These are phyloP conservation scores for Matsumyia berberina DNA, from an alignment of 2,888 invertebrate genomes.

Conservation along the genomic window DNA sequence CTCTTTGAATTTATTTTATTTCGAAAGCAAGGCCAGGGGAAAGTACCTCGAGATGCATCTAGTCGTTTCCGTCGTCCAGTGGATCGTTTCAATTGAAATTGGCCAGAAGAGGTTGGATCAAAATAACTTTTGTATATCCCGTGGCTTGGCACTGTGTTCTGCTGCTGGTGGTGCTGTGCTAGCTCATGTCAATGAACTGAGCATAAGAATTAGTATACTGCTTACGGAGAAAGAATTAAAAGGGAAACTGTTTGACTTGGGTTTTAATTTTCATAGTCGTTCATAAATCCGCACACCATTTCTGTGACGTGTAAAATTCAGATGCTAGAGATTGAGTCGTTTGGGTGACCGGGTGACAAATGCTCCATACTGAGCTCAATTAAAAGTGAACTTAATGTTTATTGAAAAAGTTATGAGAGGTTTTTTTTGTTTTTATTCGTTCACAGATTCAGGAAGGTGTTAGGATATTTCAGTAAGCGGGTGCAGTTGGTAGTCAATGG, in stretches of 20 bases:
- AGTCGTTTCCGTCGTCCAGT: conserved; percentile 20
- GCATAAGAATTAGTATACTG: background rate
- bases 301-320: conserved; percentile 1
- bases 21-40: conserved; percentile 19
- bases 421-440: no score
- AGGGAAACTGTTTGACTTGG: conserved; percentile 19
- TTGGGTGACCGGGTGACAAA: background rate
- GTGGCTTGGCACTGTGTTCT: background rate
- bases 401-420: no score
- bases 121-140: conserved; percentile 10
- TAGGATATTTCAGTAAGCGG: no score
- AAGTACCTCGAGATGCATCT: conserved; percentile 9
- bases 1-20: conserved; percentile 64
- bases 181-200: conserved; percentile 46
- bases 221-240: conserved; percentile 18
- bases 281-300: conserved; percentile 23
- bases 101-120: conserved; percentile 23
- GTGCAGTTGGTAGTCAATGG: no score
- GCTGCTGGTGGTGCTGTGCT: no score
- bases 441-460: no score
- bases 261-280: conserved; percentile 23
- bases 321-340: background rate
- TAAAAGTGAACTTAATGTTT: no score
- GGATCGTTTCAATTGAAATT: conserved; percentile 38
- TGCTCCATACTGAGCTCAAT: no score